Evolutionary conservation across 2,888 invertebrate species (phyloP).

Genomic region (Lepidocyrtinus sp.): DNA sequence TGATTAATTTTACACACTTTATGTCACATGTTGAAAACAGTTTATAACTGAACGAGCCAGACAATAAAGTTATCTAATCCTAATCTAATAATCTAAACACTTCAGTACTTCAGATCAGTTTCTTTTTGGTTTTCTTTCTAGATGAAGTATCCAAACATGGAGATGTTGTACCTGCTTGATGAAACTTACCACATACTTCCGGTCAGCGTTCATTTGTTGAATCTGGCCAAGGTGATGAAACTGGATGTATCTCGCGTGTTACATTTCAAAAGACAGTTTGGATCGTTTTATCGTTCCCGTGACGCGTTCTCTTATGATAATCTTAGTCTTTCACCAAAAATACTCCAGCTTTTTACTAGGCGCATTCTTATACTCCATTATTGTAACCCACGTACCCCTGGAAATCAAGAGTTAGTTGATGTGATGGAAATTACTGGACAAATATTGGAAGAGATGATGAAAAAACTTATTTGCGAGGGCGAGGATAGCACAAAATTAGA

Average conservation of each 20-base stretch:
- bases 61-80: too few species aligned
- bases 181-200: slow-evolving; percentile 50
- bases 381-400: slow-evolving; percentile 56
- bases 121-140: slow-evolving; percentile 33
- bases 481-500: neutral
- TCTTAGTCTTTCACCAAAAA: slow-evolving; percentile 36
- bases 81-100: too few species aligned
- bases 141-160: slow-evolving; percentile 64
- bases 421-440: slow-evolving; percentile 38
- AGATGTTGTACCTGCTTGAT: slow-evolving; percentile 64
- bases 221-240: slow-evolving; percentile 47
- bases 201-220: slow-evolving; percentile 57
- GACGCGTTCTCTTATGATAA: slow-evolving; percentile 27
- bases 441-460: slow-evolving; percentile 52
- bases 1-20: neutral
- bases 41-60: too few species aligned
- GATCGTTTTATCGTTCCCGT: slow-evolving; percentile 59
- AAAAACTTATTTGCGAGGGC: slow-evolving; percentile 32
- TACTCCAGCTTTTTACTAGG: slow-evolving; percentile 61
- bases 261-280: slow-evolving; percentile 54
- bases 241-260: slow-evolving; percentile 21
- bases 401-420: slow-evolving; percentile 21
- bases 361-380: slow-evolving; percentile 49
- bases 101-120: too few species aligned
- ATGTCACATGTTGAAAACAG: neutral